phyloP scores from a whole-genome alignment of 2,797 vertebrate genomes.

The Karalla daura region DNA sequence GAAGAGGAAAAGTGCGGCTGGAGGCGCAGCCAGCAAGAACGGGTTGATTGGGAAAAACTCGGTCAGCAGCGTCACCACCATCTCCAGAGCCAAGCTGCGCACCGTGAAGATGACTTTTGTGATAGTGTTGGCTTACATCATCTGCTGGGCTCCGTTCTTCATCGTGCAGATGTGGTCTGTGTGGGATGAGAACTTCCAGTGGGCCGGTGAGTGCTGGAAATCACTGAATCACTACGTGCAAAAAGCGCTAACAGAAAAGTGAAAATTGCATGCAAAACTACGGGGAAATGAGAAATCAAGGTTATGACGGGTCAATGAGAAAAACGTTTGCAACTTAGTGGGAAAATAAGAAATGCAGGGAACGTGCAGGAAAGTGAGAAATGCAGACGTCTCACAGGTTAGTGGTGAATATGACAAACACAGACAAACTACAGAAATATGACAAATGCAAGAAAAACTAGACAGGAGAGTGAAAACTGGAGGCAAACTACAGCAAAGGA shows the following conservation, averaged over 20 bases:
- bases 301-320: too few relatives aligned
- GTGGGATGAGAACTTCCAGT: conserved; percentile 90
- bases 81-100: conserved; percentile 94
- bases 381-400: not conserved
- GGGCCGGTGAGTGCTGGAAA: conserved; percentile 86
- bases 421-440: not conserved
- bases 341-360: not conserved
- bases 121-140: conserved; percentile 92
- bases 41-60: conserved; percentile 86
- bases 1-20: conserved; percentile 69
- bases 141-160: conserved; percentile 97
- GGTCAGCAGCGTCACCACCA: conserved; percentile 90
- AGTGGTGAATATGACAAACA: not conserved
- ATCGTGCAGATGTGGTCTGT: conserved; percentile 97
- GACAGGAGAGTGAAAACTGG: not conserved
- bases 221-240: too few relatives aligned
- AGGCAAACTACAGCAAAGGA: too few relatives aligned
- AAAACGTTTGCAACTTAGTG: too few relatives aligned
- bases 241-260: too few relatives aligned
- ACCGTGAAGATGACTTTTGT: conserved; percentile 98
- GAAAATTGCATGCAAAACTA: too few relatives aligned
- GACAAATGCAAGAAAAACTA: too few relatives aligned
- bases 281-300: too few relatives aligned
- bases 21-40: conserved; percentile 62
- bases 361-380: not conserved